Base-by-base conservation (phyloP, 2,113 vertebrate species). In the Prinia subflava region DNA sequence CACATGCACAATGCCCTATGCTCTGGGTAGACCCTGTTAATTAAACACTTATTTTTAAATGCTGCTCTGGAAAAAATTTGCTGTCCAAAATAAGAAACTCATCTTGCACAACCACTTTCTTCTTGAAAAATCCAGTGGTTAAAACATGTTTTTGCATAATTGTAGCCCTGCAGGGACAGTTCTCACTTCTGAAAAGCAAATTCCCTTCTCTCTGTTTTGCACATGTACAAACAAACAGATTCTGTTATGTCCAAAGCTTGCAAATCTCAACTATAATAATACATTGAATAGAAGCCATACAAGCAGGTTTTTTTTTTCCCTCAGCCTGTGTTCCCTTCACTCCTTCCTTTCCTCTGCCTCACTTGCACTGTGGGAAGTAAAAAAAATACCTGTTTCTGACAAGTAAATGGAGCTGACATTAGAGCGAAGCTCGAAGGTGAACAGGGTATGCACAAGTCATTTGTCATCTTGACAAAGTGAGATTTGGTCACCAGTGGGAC, bases 391-490 rank as follows among this genome's bases (percentile, higher is more conserved):
- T 95, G 83, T 42, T 95, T 89, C 87, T 96, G 95, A 97, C 93
- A 96, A 94, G 96, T 78, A 88, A 97, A 95, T 62, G 95, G 56
- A 93, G 88, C 95, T 96, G 96, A 97, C 96, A 91, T 93, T 74
- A 68, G 64, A 69, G 83, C 2, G 2, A 94, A 96, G 12, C 76
- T 88, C 8, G 56, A 71, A 94, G 92, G 89, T 62, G 42, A 87
- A 93, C 22, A 33, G 67, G 77, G 82, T 89, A 96, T 91, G 95
- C 5, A 3, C 46, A 94, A 94, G 64, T 81, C 90, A 98, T 97
- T 97, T 97, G 96, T 98, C 97, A 97, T 98, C 93, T 89, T 98
- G 97, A 98, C 97, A 97, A 96, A 98, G 91, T 89, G 95, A 97
- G 96, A 97, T 97, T 96, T 73, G 35, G 95, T 97, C 97, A 96